Evolutionary conservation across 2,797 vertebrate genomes (phyloP), one percentile per base, ranked within the genome.

Genomic region (Pelodytes ibericus): DNA sequence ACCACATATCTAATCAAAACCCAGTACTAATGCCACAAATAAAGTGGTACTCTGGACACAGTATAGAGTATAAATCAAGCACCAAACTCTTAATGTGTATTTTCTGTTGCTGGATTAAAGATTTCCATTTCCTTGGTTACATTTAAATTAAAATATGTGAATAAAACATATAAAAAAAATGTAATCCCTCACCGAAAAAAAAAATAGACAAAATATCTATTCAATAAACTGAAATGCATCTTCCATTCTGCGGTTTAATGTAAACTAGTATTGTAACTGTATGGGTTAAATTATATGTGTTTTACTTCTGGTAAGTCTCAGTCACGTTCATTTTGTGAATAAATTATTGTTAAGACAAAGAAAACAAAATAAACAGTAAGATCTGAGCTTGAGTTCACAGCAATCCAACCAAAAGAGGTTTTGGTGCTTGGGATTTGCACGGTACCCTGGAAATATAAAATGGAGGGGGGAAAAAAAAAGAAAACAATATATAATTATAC

Each of bases 401-500:
- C 9, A 58, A 58, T 61, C 29, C 26, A 39, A 7, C 29, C n/a
- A 18, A 62, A 24, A 20, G 11, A 36, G 20, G 30, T 36, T 58
- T 10, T 58, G 24, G 24, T 58, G 24, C 10, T 58, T 58, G 56
- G 56, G 56, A 25, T 58, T 39, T 25, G 4, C 41, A 36, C 18
- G n/a, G 30, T 62, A 69, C 20, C 25, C 57, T 51, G 53, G 49
- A 53, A 53, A 53, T 24, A 36, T 36, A 62, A 62, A 62, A 22
- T 31, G 22, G 67, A 69, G 53, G 24, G 36, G 53, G 33, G 36
- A 31, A 73, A 57, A 24, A 20, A 64, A 62, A 36, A 71, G 41
- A 70, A 70, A 66, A 44, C 72, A 65, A 75, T 75, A 53, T 41
- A 33, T 70, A 70, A 76, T 76, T 62, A 71, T 71, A 71, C n/a